Evolutionary conservation across 2,888 invertebrate species (phyloP).

Genomic region (Phyto melanocephala): DNA sequence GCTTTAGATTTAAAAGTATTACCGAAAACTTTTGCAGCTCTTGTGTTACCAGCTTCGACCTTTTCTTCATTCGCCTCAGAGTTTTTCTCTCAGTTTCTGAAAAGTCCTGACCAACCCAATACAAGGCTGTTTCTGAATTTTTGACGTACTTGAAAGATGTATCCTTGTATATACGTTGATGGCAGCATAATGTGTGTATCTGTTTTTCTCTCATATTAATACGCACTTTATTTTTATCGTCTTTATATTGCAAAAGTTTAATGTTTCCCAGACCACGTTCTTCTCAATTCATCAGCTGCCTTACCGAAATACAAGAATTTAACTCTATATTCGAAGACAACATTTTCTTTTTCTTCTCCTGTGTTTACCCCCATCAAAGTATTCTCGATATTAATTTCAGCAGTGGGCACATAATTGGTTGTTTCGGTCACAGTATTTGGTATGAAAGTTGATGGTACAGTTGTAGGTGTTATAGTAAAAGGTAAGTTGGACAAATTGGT

Average conservation of each 20-base stretch:
- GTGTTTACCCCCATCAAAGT: constrained; percentile 84
- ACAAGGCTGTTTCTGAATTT: constrained; percentile 80
- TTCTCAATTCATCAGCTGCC: constrained; percentile 87
- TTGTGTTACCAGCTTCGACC: not conserved
- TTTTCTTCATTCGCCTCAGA: constrained; percentile 55
- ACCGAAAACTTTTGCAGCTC: constrained; percentile 77
- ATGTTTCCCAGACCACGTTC: constrained; percentile 89
- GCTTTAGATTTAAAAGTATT: constrained; percentile 81
- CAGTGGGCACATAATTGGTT: constrained; percentile 85
- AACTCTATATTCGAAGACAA: constrained; percentile 85
- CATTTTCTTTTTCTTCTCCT: constrained; percentile 86
- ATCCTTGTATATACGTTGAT: constrained; percentile 82
- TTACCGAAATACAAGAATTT: constrained; percentile 84
- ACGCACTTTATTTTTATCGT: constrained; percentile 82
- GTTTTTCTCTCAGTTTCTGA: constrained; percentile 83
- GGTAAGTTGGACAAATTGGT: constrained; percentile 67
- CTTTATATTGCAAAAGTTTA: constrained; percentile 82
- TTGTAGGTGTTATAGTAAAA: constrained; percentile 53
- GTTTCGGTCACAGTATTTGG: constrained; percentile 41
- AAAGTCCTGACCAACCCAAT: constrained; percentile 86
- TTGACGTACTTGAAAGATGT: constrained; percentile 81
- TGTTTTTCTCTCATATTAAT: constrained; percentile 90
- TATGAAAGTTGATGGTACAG: constrained; percentile 66
- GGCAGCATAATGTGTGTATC: constrained; percentile 84
- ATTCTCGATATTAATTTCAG: constrained; percentile 85